A percentile compares a stretch with the other conserved stretches of the same genome.
phyloP scores from a whole-genome alignment of 2,797 vertebrate species.

The Cottoperca gobio region DNA sequence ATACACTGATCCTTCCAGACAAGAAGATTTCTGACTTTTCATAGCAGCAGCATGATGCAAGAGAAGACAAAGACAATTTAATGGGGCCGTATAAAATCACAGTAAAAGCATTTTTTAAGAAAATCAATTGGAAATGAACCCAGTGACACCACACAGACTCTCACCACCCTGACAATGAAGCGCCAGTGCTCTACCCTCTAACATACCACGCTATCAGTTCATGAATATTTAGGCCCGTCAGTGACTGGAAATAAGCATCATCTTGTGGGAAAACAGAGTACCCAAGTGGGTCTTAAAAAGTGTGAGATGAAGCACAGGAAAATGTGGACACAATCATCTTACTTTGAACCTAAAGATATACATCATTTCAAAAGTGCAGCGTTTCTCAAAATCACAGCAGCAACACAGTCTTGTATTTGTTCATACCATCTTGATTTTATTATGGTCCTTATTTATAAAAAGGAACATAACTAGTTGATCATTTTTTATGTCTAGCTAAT shows the following conservation, averaged over 20 bases:
- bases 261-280: conserved; percentile 1
- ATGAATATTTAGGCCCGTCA: conserved; percentile 53
- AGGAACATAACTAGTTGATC: too few relatives aligned
- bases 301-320: neutral
- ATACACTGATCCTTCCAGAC: neutral
- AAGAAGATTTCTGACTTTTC: neutral
- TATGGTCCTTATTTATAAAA: neutral
- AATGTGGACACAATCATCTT: neutral
- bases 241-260: conserved; percentile 20
- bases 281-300: neutral
- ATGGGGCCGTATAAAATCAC: conserved; percentile 11
- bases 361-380: neutral
- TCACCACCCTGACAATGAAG: conserved; percentile 10
- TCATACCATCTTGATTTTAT: neutral
- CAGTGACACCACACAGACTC: conserved; percentile 9
- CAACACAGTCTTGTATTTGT: neutral
- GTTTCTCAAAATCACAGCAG: neutral
- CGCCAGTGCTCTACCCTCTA: conserved; percentile 20
- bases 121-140: conserved; percentile 28
- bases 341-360: neutral
- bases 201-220: conserved; percentile 25
- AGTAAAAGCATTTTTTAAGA: conserved; percentile 11
- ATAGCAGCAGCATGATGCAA: neutral
- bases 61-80: neutral
- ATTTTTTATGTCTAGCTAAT: neutral